Percentiles rank a stretch among this genome's conserved stretches.
These are phyloP conservation scores for Drosophila eohydei DNA, from an alignment of 2,888 invertebrate species.

Conservation along the genomic window DNA sequence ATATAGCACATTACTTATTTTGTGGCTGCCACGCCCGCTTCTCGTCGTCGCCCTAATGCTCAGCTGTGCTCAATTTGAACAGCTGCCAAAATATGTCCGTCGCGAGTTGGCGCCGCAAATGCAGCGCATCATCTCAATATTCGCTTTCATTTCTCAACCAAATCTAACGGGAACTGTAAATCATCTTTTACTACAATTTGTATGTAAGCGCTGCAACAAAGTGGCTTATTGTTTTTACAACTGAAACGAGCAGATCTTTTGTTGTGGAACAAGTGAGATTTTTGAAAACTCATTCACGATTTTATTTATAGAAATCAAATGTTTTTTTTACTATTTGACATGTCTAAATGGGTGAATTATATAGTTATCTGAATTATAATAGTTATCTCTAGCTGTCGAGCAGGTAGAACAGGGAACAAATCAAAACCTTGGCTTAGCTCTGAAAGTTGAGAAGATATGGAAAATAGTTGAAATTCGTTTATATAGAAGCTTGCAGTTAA, in stretches of 20 bases:
- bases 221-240: background rate
- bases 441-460: background rate
- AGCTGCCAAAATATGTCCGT: constrained; percentile 55
- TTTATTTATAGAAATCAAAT: background rate
- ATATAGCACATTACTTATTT: constrained; percentile 56
- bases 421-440: background rate
- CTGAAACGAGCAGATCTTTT: constrained; percentile 1
- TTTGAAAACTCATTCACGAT: background rate
- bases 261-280: background rate
- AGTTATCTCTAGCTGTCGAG: background rate
- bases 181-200: constrained; percentile 8
- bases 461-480: too few species aligned
- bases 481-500: too few species aligned
- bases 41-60: constrained; percentile 4
- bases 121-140: constrained; percentile 20
- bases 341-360: background rate
- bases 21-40: constrained; percentile 2
- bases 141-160: constrained; percentile 2
- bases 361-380: too few species aligned
- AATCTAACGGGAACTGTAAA: constrained; percentile 28
- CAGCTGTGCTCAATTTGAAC: constrained; percentile 49
- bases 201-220: background rate
- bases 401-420: background rate
- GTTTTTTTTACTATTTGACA: background rate
- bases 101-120: constrained; percentile 25